phyloP scores from a whole-genome alignment of 2,797 vertebrate species.

The Eulemur rubriventer region DNA sequence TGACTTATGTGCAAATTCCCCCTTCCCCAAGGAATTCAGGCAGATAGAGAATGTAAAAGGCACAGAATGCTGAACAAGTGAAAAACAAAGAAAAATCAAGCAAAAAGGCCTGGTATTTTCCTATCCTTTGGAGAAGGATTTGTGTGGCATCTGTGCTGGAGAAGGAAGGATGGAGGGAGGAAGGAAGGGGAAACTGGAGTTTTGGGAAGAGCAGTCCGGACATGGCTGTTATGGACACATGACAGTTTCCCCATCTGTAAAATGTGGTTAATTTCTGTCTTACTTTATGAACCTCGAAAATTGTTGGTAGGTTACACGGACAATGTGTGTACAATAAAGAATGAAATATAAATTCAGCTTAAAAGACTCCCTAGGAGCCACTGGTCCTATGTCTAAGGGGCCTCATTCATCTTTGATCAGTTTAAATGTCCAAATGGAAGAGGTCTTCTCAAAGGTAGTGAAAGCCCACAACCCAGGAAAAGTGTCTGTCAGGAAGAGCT shows the following conservation, averaged over 20 bases:
- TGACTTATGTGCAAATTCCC: background rate
- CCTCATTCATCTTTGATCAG: background rate
- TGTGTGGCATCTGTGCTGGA: background rate
- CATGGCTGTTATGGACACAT: background rate
- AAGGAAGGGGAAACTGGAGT: background rate
- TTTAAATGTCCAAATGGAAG: background rate
- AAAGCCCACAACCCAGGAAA: background rate
- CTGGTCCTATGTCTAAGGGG: background rate
- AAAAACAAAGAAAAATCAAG: conserved; percentile 16
- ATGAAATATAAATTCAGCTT: background rate
- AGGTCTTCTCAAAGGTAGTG: background rate
- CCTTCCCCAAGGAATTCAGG: background rate
- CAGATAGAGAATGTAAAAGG: background rate
- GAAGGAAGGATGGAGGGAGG: background rate
- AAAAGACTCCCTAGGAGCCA: background rate
- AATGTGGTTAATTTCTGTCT: background rate
- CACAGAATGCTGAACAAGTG: background rate
- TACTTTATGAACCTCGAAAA: background rate
- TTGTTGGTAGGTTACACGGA: background rate
- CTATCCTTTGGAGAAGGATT: background rate
- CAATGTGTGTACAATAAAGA: background rate
- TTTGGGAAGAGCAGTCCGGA: background rate
- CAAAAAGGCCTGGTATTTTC: background rate
- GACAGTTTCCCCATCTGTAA: background rate
- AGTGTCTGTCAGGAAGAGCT: background rate